phyloP scores from a whole-genome alignment of 2,113 vertebrate species.

The Mungos mungo region DNA sequence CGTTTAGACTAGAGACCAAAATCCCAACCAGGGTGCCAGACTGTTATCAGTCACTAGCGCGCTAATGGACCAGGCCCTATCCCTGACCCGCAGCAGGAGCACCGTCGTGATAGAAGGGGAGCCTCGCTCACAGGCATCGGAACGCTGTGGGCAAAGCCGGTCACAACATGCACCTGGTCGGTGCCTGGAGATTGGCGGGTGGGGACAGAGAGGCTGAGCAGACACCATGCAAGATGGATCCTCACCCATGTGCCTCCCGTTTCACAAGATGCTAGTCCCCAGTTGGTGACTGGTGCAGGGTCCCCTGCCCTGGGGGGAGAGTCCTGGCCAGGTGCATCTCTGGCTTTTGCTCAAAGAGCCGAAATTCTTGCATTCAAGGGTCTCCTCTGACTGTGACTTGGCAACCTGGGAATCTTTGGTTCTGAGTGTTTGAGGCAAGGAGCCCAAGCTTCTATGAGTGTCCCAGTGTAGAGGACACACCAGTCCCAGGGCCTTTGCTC shows the following conservation, averaged over 20 bases:
- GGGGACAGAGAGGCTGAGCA: neutral
- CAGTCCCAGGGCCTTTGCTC: neutral
- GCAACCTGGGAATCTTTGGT: neutral
- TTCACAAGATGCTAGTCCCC: neutral
- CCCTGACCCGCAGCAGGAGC: neutral
- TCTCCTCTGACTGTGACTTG: neutral
- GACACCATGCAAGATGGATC: neutral
- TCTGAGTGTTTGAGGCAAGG: neutral
- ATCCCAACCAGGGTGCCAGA: neutral
- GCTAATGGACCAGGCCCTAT: neutral
- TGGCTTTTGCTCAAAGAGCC: neutral
- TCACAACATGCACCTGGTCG: neutral
- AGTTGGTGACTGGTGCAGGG: neutral
- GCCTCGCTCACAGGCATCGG: neutral
- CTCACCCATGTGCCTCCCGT: neutral
- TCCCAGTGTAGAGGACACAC: neutral
- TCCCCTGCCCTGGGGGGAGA: neutral
- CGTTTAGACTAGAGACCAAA: neutral
- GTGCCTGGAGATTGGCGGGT: neutral
- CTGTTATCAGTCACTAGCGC: neutral
- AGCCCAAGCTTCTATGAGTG: neutral
- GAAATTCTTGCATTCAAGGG: neutral
- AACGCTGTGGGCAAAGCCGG: neutral
- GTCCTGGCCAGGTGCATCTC: neutral
- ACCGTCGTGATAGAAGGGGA: neutral